phyloP scores from a whole-genome alignment of 2,888 invertebrate genomes.

The Dasysyrphus tricinctus region DNA sequence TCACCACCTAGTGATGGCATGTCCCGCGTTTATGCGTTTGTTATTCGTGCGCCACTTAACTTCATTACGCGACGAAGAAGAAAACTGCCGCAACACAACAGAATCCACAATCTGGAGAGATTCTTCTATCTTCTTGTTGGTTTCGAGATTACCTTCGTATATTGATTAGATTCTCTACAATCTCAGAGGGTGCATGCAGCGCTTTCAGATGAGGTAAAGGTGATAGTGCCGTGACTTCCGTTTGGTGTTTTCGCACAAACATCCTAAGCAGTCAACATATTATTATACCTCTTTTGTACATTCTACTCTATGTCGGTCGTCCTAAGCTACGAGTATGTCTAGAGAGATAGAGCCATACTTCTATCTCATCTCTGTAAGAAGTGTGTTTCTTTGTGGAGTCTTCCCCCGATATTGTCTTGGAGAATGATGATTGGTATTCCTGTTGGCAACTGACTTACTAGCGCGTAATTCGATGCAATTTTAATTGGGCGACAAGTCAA shows the following conservation, averaged over 20 bases:
- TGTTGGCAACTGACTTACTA: constrained; percentile 52
- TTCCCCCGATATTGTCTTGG: constrained; percentile 21
- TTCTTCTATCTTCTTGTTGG: background rate
- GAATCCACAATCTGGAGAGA: background rate
- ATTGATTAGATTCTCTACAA: constrained; percentile 71
- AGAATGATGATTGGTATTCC: constrained; percentile 69
- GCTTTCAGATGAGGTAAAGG: constrained; percentile 26
- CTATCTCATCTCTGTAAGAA: background rate
- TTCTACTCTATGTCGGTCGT: constrained; percentile 44
- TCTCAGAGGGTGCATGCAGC: constrained; percentile 29
- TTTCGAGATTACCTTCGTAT: constrained; percentile 49
- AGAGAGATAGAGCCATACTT: too few relatives aligned
- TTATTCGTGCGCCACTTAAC: constrained; percentile 72
- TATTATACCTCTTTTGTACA: constrained; percentile 32
- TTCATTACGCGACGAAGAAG: constrained; percentile 66
- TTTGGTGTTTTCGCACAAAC: constrained; percentile 68
- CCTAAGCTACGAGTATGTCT: constrained; percentile 1
- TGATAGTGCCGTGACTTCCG: constrained; percentile 69
- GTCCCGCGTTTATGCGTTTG: constrained; percentile 68
- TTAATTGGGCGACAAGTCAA: constrained; percentile 74
- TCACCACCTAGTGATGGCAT: constrained; percentile 36
- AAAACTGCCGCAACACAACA: constrained; percentile 18
- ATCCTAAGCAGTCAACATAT: constrained; percentile 65
- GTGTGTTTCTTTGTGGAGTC: constrained; percentile 18
- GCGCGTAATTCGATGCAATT: constrained; percentile 70